phyloP scores from a whole-genome alignment of 2,113 vertebrate genomes.

The Maylandia zebra region DNA sequence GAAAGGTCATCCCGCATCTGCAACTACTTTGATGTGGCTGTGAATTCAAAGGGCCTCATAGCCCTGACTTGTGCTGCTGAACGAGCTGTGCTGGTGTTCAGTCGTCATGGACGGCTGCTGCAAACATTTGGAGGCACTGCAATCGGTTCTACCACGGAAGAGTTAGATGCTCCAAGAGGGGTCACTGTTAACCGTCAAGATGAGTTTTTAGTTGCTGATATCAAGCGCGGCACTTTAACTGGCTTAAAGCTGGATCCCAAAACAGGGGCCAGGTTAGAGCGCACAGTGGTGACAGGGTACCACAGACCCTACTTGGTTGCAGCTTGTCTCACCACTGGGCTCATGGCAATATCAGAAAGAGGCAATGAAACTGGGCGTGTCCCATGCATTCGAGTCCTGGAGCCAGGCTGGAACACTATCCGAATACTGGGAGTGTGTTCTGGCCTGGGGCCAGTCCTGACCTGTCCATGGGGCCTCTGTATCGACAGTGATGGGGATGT shows the following conservation, averaged over 20 bases:
- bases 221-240: conserved; percentile 69
- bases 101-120: conserved; percentile 70
- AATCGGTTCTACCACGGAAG: conserved; percentile 53
- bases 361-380: conserved; percentile 68
- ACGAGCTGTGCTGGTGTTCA: conserved; percentile 72
- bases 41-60: conserved; percentile 73
- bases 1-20: conserved; percentile 60
- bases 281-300: conserved; percentile 67
- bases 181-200: conserved; percentile 63
- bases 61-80: conserved; percentile 72
- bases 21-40: conserved; percentile 78
- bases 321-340: conserved; percentile 63
- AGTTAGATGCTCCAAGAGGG: conserved; percentile 73
- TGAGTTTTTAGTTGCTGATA: conserved; percentile 77
- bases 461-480: conserved; percentile 76
- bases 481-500: conserved; percentile 74
- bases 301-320: conserved; percentile 75
- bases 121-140: conserved; percentile 69
- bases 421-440: conserved; percentile 71
- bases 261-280: conserved; percentile 63
- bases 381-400: conserved; percentile 77
- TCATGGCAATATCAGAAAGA: conserved; percentile 73
- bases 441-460: conserved; percentile 66
- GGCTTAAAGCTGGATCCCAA: conserved; percentile 66
- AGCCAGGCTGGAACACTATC: conserved; percentile 70